Conservation (phyloP, 2,888 invertebrate genomes). For the Calameuta filiformis region DNA sequence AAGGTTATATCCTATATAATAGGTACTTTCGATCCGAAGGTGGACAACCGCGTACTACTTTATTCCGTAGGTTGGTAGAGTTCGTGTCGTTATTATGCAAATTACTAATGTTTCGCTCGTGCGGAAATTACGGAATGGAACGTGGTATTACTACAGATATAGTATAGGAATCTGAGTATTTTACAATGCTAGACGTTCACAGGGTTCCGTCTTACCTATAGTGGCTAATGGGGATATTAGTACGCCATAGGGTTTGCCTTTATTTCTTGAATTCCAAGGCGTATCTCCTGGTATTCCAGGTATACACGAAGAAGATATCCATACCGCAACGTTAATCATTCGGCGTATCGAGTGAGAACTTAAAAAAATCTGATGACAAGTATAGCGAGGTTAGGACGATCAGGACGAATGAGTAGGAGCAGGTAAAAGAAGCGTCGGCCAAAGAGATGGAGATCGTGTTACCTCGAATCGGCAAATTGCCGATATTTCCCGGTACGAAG, state of each 20-base stretch:
- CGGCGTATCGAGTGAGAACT: not conserved
- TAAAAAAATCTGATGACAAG: not conserved
- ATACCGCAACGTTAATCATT: not conserved
- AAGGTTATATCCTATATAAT: not conserved
- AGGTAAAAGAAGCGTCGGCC: not conserved
- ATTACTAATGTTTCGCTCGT: conserved; percentile 34
- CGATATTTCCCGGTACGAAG: conserved; percentile 35
- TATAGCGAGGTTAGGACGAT: not conserved
- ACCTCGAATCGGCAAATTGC: conserved; percentile 47
- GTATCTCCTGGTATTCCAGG: not conserved
- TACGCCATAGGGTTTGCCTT: not conserved
- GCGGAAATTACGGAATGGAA: conserved; percentile 9
- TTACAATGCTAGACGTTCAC: not conserved
- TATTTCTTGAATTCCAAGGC: not conserved
- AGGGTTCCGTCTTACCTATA: not conserved
- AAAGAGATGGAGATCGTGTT: conserved; percentile 25
- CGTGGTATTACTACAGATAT: not conserved
- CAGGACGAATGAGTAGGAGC: not conserved
- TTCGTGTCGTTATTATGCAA: conserved; percentile 42
- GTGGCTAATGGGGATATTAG: not conserved
- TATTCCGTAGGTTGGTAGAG: not conserved
- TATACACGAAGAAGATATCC: not conserved
- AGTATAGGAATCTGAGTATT: not conserved
- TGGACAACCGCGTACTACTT: not conserved
- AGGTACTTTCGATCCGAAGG: not conserved